Evolutionary conservation across 2,113 vertebrate genomes (phyloP), one percentile per base, ranked within the genome.

Genomic region (Shinisaurus crocodilurus): DNA sequence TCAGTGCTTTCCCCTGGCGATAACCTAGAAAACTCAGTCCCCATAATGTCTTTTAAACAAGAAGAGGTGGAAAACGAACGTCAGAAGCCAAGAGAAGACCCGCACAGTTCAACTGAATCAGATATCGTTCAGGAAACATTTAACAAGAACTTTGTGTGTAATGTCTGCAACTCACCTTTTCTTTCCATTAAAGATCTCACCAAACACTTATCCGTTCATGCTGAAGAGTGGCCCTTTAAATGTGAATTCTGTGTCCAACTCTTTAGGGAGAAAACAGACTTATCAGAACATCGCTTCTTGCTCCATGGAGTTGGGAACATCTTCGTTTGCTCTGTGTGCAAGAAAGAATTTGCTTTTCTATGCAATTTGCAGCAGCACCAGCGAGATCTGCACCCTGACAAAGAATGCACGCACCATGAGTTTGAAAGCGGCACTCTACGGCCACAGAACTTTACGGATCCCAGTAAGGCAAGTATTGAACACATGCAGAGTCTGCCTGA

Each of bases 201-300:
- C 34, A 98, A 98, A 90, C 99, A 99, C 88, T 97, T 99, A n/a
- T 95, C 97, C 43, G 92, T 98, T 92, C 99, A 99, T 83, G 98
- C 98, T 32, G 98, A 98, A 74, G 98, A 98, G 76, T 99, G 99
- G 99, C 98, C 99, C 91, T 99, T 98, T 96, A 99, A 99, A 97
- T 99, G 99, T 97, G 99, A 99, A 97, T 99, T 99, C 96, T 99
- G 99, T 81, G 97, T 99, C 93, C 98, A 99, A 95, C 98, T 99
- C 77, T 99, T 99, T 93, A 97, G 97, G 92, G 98, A 97, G 88
- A 98, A 98, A 86, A 96, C 96, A 0, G 96, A 96, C 93, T 94
- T 99, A 95, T 98, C 98, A 0, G 98, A 99, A 85, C 99, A 99
- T 95, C 98, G 99, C 79, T 98, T 98, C 80, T 96, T 98, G 96